Conservation (phyloP, 2,797 vertebrate species). For the Streptopelia turtur region DNA sequence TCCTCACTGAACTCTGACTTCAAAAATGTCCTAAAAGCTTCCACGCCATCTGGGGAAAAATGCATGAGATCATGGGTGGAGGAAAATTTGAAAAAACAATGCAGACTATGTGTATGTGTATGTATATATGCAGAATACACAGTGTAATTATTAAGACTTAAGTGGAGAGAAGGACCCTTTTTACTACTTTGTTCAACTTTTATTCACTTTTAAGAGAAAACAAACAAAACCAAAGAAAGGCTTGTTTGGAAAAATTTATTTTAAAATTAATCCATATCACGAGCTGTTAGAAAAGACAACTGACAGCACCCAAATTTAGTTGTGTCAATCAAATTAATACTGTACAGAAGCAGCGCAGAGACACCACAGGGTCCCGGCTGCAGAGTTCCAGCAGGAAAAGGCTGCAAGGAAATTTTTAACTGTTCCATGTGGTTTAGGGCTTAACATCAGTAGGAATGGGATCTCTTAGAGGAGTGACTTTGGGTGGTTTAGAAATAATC, state of each 20-base stretch:
- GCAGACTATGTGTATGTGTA: background rate
- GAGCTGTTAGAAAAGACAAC: background rate
- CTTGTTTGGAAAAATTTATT: background rate
- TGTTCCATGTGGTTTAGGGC: background rate
- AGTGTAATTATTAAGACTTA: background rate
- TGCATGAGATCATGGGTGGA: background rate
- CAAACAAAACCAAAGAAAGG: background rate
- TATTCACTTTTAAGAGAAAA: background rate
- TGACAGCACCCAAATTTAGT: background rate
- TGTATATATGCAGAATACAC: too few species aligned
- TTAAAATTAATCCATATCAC: background rate
- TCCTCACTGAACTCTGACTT: constrained; percentile 96
- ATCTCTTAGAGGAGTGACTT: background rate
- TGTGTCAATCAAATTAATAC: background rate
- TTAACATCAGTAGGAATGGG: background rate
- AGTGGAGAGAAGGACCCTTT: background rate
- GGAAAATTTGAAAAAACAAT: background rate
- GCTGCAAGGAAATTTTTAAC: background rate
- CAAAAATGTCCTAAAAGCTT: constrained; percentile 90
- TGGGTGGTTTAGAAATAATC: background rate
- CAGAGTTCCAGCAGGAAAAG: background rate
- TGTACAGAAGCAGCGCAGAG: background rate
- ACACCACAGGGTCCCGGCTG: background rate
- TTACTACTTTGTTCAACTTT: background rate
- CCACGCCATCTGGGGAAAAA: constrained; percentile 83